These are phyloP conservation scores for Lerista edwardsae DNA, from an alignment of 2,797 vertebrate species.

Conservation along the genomic window DNA sequence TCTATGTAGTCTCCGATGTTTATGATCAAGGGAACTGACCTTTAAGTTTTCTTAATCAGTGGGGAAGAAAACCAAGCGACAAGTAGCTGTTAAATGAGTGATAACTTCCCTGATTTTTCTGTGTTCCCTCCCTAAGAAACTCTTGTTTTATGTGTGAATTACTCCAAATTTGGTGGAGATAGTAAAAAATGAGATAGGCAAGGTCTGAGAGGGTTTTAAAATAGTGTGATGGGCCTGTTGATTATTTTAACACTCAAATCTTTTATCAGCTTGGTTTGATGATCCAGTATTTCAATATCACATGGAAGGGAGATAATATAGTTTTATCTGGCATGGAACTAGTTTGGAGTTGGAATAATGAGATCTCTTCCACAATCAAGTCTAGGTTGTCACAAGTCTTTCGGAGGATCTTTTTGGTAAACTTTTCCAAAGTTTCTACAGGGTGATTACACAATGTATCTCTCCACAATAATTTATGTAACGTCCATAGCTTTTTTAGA, in stretches of 20 bases:
- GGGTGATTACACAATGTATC: not conserved
- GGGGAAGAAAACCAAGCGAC: conserved; percentile 42
- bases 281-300: conserved; percentile 60
- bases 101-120: conserved; percentile 20
- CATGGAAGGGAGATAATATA: conserved; percentile 30
- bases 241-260: conserved; percentile 7
- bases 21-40: conserved; percentile 16
- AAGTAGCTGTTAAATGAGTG: conserved; percentile 31
- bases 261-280: conserved; percentile 35
- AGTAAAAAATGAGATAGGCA: conserved; percentile 39
- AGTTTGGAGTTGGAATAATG: conserved; percentile 37
- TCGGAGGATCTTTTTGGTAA: not conserved
- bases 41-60: conserved; percentile 45
- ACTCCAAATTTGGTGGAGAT: conserved; percentile 24
- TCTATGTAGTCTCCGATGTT: conserved; percentile 20
- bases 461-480: not conserved
- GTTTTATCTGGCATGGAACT: conserved; percentile 50
- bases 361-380: conserved; percentile 28
- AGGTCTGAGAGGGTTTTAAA: conserved; percentile 39
- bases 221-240: not conserved
- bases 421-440: not conserved
- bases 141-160: not conserved
- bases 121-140: conserved; percentile 37
- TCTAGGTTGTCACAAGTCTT: not conserved
- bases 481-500: accelerated